Base-by-base conservation (phyloP, 2,113 vertebrate species). In the Myxocyprinus asiaticus region DNA sequence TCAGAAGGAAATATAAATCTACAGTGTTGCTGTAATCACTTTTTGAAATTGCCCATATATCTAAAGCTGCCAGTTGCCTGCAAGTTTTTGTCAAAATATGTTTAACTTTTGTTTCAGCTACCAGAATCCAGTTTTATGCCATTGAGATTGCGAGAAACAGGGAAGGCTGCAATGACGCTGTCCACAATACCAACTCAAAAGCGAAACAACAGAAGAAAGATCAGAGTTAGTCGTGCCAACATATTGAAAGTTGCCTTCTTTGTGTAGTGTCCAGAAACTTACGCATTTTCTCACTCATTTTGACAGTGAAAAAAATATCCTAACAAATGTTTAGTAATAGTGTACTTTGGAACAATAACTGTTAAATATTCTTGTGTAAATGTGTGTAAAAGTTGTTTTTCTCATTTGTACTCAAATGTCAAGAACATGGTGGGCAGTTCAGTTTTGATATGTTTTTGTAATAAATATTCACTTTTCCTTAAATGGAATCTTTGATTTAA, bases 81-180 rank as follows among this genome's bases (percentile, higher is more conserved):
- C 4, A 56, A 12, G 14, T 58, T 58, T 15, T 2, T 1, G 7
- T 15, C 55, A 44, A 63, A 33, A 33, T n/a, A 51, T 10, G 17
- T 62, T n/a, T 59, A 81, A n/a, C n/a, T n/a, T n/a, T 5, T 45
- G 5, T 88, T 85, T 1, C 68, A 95, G 94, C 94, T 51, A 96
- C 96, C 87, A 94, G 97, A 73, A 95, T 96, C 87, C 97, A 99
- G 81, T 99, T 99, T 80, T 95, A 95, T 0, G 94, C 94, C 50
- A 82, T 96, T 0, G 93, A 96, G 89, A 94, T 95, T 9, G 91
- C 93, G 7, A 90, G 94, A 5, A 95, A 95, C 89, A 84, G 93
- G 70, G 97, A 98, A 81, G 96, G 97, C 8, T 90, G 79, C 53
- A 99, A 98, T 63, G 66, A 85, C 0, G 0, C 0, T 0, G 80